phyloP scores from a whole-genome alignment of 37 sponge, comb jelly and placozoan genomes.

The Oscarella lobularis region DNA sequence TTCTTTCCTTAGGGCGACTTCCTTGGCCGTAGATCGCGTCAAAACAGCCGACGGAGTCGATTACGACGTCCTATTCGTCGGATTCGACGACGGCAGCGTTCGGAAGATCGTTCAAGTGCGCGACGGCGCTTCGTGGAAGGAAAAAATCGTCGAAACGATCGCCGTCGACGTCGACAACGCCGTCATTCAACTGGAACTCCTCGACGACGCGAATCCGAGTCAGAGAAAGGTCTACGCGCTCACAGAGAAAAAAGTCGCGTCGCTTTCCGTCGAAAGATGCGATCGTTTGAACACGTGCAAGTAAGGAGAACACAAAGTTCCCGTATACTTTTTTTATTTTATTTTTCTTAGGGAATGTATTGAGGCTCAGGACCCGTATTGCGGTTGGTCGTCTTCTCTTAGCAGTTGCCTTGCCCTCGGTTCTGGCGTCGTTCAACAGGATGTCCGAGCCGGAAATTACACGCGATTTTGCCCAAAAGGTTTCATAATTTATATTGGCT shows the following conservation, averaged over 20 bases:
- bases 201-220: not conserved
- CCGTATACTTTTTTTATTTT: no score
- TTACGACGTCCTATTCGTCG: not conserved
- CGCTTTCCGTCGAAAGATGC: not conserved
- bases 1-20: not conserved
- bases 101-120: not conserved
- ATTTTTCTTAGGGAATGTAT: not conserved
- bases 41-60: not conserved
- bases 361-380: conserved; percentile 1
- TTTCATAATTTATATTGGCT: no score
- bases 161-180: not conserved
- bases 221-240: not conserved
- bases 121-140: not conserved
- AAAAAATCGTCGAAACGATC: not conserved
- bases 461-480: not conserved
- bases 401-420: not conserved
- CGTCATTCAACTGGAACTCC: not conserved
- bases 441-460: not conserved
- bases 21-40: not conserved
- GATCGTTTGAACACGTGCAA: not conserved
- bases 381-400: not conserved
- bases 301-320: no score
- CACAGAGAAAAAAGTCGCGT: not conserved
- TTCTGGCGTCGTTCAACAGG: not conserved
- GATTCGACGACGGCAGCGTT: not conserved